These are phyloP conservation scores for Spea bombifrons DNA, from an alignment of 2,113 vertebrate genomes.

Conservation along the genomic window DNA sequence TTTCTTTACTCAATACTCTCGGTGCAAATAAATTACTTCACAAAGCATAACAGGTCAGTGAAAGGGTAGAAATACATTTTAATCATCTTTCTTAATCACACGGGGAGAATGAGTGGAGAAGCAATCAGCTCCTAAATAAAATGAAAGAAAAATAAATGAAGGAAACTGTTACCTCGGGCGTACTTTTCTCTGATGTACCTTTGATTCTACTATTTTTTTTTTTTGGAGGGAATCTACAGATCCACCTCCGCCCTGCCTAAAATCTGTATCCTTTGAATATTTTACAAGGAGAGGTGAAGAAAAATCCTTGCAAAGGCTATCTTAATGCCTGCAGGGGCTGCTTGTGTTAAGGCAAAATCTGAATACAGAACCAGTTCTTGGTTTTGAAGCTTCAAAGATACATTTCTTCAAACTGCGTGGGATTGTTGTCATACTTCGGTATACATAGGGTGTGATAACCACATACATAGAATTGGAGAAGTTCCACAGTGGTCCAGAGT, in stretches of 20 bases:
- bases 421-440: neutral
- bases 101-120: constrained; percentile 44
- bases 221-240: constrained; percentile 37
- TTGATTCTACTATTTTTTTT: constrained; percentile 34
- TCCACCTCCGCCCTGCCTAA: constrained; percentile 27
- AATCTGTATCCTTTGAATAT: constrained; percentile 33
- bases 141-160: constrained; percentile 13
- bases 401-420: neutral
- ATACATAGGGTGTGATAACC: neutral
- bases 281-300: constrained; percentile 32
- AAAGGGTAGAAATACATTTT: constrained; percentile 40
- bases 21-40: constrained; percentile 21
- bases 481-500: neutral
- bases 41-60: constrained; percentile 14
- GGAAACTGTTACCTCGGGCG: constrained; percentile 16
- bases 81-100: constrained; percentile 27
- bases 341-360: constrained; percentile 24
- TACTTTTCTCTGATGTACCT: constrained; percentile 28
- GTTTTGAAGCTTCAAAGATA: constrained; percentile 16
- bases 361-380: constrained; percentile 17
- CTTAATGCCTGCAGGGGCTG: constrained; percentile 18
- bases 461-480: neutral
- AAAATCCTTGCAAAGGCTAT: neutral
- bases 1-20: constrained; percentile 27
- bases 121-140: constrained; percentile 42